Evolutionary conservation across 2,113 vertebrate genomes (phyloP), one percentile per base, ranked within the genome.

Genomic region (Aegithalos caudatus): DNA sequence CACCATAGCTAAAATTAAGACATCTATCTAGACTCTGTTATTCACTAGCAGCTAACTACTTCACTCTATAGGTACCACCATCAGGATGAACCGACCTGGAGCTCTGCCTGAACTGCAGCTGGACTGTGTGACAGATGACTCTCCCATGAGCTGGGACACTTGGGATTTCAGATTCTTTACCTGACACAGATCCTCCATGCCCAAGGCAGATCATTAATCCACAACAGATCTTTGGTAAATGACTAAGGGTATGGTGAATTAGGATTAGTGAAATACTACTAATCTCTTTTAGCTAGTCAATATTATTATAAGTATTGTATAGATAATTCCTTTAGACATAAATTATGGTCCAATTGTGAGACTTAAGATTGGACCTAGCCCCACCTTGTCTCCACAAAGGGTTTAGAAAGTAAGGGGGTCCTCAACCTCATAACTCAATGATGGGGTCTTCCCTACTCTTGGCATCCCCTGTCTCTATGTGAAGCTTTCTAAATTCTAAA

Each of bases 351-450:
- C 23, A 56, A 28, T 23, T 38, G 28, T 50, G 45, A 70, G 66
- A 24, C 25, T 47, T 47, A 64, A 64, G 40, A 56, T 3, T 47
- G 18, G 28, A 47, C 23, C 22, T 28, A 56, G n/a, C 5, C 29
- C 19, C 29, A 56, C 8, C 19, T 28, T 20, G 12, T 20, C 3
- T 40, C 4, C 50, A n/a, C 29, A n/a, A 40, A 33, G 23, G 11
- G 10, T 56, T 56, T 40, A 48, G 42, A 40, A 74, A 56, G 12
- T 24, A 56, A 40, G 27, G 20, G 3, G 16, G 8, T 48, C 19
- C n/a, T 54, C 58, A 72, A 38, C 14, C 28, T 64, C 2, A 0
- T 62, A 35, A 67, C 10, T 90, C 61, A 51, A 1, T 0, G 0
- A 33, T 1, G 9, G 4, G 4, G 4, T 62, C 28, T 47, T 67